phyloP scores from a whole-genome alignment of 2,797 vertebrate species.

The Parambassis ranga region DNA sequence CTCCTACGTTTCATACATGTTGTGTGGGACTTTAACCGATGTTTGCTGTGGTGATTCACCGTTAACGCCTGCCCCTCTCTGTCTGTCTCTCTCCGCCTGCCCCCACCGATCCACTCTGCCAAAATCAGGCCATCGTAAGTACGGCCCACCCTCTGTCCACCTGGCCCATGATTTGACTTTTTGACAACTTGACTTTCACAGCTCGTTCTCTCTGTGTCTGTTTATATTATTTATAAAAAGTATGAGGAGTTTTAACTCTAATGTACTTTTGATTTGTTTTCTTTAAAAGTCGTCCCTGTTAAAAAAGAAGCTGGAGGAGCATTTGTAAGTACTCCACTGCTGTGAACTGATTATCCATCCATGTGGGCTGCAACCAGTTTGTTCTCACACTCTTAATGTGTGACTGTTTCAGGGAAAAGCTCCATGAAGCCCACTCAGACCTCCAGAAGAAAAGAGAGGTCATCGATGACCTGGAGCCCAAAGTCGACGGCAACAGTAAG shows the following conservation, averaged over 20 bases:
- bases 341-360: background rate
- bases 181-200: conserved; percentile 43
- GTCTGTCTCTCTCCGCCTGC: conserved; percentile 59
- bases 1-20: conserved; percentile 25
- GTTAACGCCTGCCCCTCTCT: conserved; percentile 75
- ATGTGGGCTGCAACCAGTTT: background rate
- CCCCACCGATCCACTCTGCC: conserved; percentile 50
- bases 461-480: conserved; percentile 88
- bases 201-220: background rate
- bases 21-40: conserved; percentile 64
- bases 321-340: conserved; percentile 83
- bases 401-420: conserved; percentile 81
- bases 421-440: conserved; percentile 88
- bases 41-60: conserved; percentile 76
- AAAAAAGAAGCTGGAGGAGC: conserved; percentile 91
- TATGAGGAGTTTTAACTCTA: background rate
- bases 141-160: conserved; percentile 61
- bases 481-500: conserved; percentile 81
- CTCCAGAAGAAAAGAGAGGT: conserved; percentile 89
- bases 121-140: conserved; percentile 84
- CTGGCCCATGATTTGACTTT: conserved; percentile 65
- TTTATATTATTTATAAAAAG: background rate
- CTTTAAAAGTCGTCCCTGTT: conserved; percentile 82
- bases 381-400: background rate
- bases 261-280: background rate